Base-by-base conservation (phyloP, 1,140 invertebrate genomes). In the Arion vulgaris region DNA sequence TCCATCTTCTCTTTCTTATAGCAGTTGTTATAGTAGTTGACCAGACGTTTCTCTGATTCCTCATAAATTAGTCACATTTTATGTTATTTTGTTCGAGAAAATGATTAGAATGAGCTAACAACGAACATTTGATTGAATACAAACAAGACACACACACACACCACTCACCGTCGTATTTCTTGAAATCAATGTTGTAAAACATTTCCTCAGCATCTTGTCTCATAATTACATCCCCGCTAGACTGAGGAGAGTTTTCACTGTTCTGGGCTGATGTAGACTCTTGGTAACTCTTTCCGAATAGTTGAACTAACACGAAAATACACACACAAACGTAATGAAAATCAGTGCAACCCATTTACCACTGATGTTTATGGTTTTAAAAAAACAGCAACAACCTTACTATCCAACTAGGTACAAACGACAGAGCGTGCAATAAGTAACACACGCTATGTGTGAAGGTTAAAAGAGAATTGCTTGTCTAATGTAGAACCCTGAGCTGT, bases 91-190 rank as follows among this genome's bases (percentile, higher is more conserved):
- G n/a, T n/a, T n/a, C n/a, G n/a, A n/a, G n/a, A n/a, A n/a, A n/a
- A n/a, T n/a, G n/a, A n/a, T n/a, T n/a, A n/a, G n/a, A n/a, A n/a
- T n/a, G n/a, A n/a, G n/a, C n/a, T n/a, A n/a, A n/a, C n/a, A n/a
- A n/a, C n/a, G n/a, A n/a, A n/a, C n/a, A n/a, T n/a, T n/a, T n/a
- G n/a, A n/a, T n/a, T n/a, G n/a, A n/a, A n/a, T n/a, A n/a, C n/a
- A n/a, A n/a, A n/a, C n/a, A n/a, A n/a, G n/a, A n/a, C n/a, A n/a
- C n/a, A n/a, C n/a, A n/a, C n/a, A n/a, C n/a, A n/a, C n/a, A n/a
- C 41, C 15, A 76, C 76, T 38, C 53, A 78, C 76, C 76, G 13
- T 66, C 34, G 26, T 78, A 78, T 78, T 78, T 78, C 32, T 62
- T 17, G 2, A 78, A 5, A 66, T 78, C 76, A 2, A 78, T n/a